Evolutionary conservation across 2,797 vertebrate species (phyloP), one percentile per base, ranked within the genome.

Genomic region (Coregonus sp.): DNA sequence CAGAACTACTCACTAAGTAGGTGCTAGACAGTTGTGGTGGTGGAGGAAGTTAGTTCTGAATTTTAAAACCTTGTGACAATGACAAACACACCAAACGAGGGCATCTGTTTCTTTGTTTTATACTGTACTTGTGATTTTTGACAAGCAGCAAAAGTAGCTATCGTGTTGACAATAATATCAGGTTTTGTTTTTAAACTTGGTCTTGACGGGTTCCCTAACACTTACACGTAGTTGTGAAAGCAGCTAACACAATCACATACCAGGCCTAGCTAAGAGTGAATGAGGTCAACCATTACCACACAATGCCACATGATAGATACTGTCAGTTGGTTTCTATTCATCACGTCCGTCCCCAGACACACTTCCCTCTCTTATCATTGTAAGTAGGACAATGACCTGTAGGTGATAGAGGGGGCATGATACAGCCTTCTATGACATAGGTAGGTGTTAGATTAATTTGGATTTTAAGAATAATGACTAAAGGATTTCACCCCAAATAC

Each of bases 271-370:
- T 11, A 47, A n/a, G 2, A 69, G 16, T 35, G 31, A 69, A 18
- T 5, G 31, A 33, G 20, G 31, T 69, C 14, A 47, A 74, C 37
- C 70, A 35, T 61, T 63, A 15, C 56, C 29, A 76, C 75, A 72
- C 69, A 74, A 47, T 12, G 47, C 0, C 80, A 77, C 61, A 65
- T 82, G 81, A 86, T 74, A 68, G 75, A 82, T 80, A 78, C 61
- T n/a, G 59, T 63, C 40, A 15, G 37, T 5, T 25, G 47, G 20
- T 84, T 84, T 80, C 71, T 74, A 61, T 9, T 20, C 2, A 61
- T 7, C 56, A 61, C 4, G n/a, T n/a, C 20, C 3, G 18, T 61
- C 56, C n/a, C 5, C 56, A n/a, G 16, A 47, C 9, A 18, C n/a
- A 4, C 56, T 59, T 5, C 5, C 56, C 72, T 33, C 16, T 47